Percentiles rank a stretch among this genome's conserved stretches.
Evolutionary conservation across 2,797 vertebrate species (phyloP).

Genomic region (Chanos chanos): DNA sequence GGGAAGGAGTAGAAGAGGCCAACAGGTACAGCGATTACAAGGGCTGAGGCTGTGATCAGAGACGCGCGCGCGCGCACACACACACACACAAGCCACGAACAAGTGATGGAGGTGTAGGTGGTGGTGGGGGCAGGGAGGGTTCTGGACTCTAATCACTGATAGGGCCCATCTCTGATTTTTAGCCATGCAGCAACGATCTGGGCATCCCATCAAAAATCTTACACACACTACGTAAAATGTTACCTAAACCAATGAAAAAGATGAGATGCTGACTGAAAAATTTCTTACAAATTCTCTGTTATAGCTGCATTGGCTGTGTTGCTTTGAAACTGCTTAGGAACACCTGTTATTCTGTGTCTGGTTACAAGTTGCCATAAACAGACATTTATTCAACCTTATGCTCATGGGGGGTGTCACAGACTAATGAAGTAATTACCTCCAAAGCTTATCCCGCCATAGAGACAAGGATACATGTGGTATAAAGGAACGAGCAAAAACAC

Average conservation of each 20-base stretch:
- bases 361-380: conserved; percentile 44
- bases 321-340: not conserved
- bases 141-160: no score
- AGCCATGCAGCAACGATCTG: no score
- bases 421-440: conserved; percentile 69
- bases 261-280: not conserved
- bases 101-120: no score
- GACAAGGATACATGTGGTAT: conserved; percentile 49
- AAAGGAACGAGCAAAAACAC: conserved; percentile 46
- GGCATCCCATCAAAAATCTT: no score
- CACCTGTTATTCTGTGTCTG: conserved; percentile 5
- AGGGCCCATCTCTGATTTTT: no score
- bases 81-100: not conserved
- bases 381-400: conserved; percentile 54
- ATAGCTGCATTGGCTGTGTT: not conserved
- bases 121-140: no score
- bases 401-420: conserved; percentile 59
- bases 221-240: no score
- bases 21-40: conserved; percentile 56
- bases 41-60: not conserved
- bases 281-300: not conserved
- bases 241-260: not conserved
- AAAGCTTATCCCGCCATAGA: conserved; percentile 60
- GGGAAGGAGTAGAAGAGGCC: conserved; percentile 54
- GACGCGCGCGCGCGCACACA: not conserved